Evolutionary conservation across 37 sponge, comb jelly and placozoan genomes (phyloP), one percentile per base, ranked within the genome.

Genomic region (Agelas oroides): DNA sequence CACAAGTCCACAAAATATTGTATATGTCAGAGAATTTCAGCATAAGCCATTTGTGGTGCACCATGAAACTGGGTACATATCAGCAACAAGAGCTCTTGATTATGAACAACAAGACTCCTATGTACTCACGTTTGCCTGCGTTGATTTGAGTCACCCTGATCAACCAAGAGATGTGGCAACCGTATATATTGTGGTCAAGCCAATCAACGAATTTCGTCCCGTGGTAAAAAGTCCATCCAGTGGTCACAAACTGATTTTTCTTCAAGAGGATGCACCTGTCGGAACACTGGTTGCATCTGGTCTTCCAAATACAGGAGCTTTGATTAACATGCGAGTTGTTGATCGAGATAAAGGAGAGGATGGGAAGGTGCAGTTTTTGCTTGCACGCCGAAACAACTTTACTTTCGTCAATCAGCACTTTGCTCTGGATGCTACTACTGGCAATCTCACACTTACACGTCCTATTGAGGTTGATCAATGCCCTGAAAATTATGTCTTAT

Each of bases 131-230:
- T 40, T 75, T 24, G 23, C 59, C 5, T 75, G 75, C 33, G 5
- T 20, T 6, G 59, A 75, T 58, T 1, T 19, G 0, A 15, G 15
- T 13, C 23, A 52, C 14, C 23, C 16, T 35, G 31, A 24, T 17
- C 19, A 8, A 3, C 58, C 17, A 5, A n/a, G n/a, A 24, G 75
- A 56, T 30, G 20, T 2, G 6, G 59, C 59, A 25, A 56, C 31
- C 34, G 8, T 75, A 24, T 55, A 27, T 6, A 30, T 75, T 55
- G 32, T 11, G 1, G 25, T 75, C 27, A 2, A 30, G 3, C 75
- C 75, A n/a, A 34, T 75, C 15, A 75, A 75, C 56, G 75, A 75
- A 33, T 56, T 52, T 28, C 30, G 32, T n/a, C 75, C 75, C 14
- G 31, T 25, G 34, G 20, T 75, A 11, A 57, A 23, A 34, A 40